Conservation (phyloP, 2,888 invertebrate species). For the Campoplex nolae region DNA sequence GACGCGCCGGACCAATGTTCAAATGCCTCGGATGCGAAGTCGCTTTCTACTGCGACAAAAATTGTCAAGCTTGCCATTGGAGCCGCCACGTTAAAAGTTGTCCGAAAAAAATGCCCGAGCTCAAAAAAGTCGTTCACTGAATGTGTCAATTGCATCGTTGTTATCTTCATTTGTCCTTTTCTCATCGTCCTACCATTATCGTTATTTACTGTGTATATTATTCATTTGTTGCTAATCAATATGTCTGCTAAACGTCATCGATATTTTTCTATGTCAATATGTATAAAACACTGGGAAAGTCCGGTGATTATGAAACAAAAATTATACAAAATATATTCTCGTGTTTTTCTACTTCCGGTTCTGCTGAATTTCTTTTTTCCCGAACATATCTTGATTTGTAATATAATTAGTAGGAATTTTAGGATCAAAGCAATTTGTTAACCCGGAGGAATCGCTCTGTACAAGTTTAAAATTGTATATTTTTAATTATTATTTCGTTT, state of each 20-base stretch:
- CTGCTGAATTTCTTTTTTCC: not conserved
- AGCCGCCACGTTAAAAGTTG: constrained; percentile 77
- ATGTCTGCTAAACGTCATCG: constrained; percentile 20
- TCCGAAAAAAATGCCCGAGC: constrained; percentile 81
- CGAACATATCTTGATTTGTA: not conserved
- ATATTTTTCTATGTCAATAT: constrained; percentile 51
- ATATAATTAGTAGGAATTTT: not conserved
- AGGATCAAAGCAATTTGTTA: not conserved
- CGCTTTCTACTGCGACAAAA: constrained; percentile 79
- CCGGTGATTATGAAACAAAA: not conserved
- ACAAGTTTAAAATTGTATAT: not conserved
- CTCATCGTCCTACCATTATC: constrained; percentile 7
- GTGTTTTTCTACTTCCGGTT: not conserved
- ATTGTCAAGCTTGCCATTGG: constrained; percentile 81
- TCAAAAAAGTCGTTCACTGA: constrained; percentile 78
- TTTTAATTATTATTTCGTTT: not conserved
- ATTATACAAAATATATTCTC: not conserved
- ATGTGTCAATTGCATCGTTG: constrained; percentile 14
- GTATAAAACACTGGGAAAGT: not conserved
- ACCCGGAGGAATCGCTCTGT: not conserved
- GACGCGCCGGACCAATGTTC: constrained; percentile 74
- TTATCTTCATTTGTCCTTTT: not conserved
- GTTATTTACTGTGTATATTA: constrained; percentile 26
- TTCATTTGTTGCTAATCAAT: constrained; percentile 37
- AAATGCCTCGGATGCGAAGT: constrained; percentile 81